Evolutionary conservation across 1,140 invertebrate species (phyloP), one percentile per base, ranked within the genome.

Genomic region (Thaumetopoea pityocampa): DNA sequence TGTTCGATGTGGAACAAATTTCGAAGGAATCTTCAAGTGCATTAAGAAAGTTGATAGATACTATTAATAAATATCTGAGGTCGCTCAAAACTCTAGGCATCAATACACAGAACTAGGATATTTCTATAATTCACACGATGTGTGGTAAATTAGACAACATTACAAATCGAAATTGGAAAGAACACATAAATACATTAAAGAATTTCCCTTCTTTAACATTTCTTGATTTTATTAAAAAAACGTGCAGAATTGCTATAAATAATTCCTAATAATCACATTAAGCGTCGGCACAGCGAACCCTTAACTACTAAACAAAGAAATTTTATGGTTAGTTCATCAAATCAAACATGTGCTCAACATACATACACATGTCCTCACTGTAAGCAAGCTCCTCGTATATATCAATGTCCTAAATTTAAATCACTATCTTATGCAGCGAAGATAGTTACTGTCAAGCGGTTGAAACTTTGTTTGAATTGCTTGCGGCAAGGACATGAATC

Each of bases 221-320:
- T 47, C 29, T 12, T 9, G 43, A 16, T n/a, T 59, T 59, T 37
- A 4, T 54, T 8, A n/a, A 50, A 22, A 22, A 42, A 41, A 33
- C 42, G 34, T 10, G 50, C 55, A 19, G 43, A 51, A 26, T 30
- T 59, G 16, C 28, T 52, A n/a, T 51, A 59, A 41, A 35, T 18
- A 34, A n/a, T n/a, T n/a, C n/a, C n/a, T n/a, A n/a, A n/a, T n/a
- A n/a, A n/a, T n/a, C n/a, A n/a, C n/a, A n/a, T n/a, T n/a, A n/a
- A n/a, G n/a, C n/a, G n/a, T n/a, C n/a, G n/a, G n/a, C n/a, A n/a
- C n/a, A n/a, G n/a, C n/a, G n/a, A n/a, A n/a, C n/a, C n/a, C n/a
- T n/a, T n/a, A n/a, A n/a, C n/a, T n/a, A n/a, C n/a, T n/a, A n/a
- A n/a, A n/a, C n/a, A n/a, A n/a, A n/a, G n/a, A n/a, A n/a, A n/a